These are phyloP conservation scores for Dyspetes luteomarginatus DNA, from an alignment of 2,888 invertebrate species.

Conservation along the genomic window DNA sequence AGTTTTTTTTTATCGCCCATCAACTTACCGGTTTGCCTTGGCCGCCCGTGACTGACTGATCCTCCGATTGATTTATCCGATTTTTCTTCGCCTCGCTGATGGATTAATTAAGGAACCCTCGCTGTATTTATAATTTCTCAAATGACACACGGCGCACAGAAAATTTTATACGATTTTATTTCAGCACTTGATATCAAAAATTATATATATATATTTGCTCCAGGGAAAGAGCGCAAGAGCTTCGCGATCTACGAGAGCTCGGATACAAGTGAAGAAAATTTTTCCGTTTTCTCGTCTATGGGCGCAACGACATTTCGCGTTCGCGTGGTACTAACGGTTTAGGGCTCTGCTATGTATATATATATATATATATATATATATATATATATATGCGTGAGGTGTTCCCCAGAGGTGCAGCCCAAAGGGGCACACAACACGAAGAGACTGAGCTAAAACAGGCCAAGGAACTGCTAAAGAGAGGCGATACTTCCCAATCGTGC, in stretches of 20 bases:
- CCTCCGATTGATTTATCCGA: slow-evolving; percentile 16
- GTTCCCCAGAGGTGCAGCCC: slow-evolving; percentile 46
- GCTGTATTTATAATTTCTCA: not conserved
- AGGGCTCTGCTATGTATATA: not conserved
- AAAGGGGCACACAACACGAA: slow-evolving; percentile 3
- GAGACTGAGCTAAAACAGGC: slow-evolving; percentile 1
- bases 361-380: too few species aligned
- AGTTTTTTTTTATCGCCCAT: not conserved
- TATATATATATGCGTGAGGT: too few species aligned
- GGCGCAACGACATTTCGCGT: slow-evolving; percentile 75
- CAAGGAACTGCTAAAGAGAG: slow-evolving; percentile 1
- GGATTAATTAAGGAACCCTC: not conserved
- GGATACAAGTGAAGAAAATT: slow-evolving; percentile 57
- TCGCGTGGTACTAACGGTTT: slow-evolving; percentile 75
- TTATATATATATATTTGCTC: not conserved
- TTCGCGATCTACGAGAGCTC: slow-evolving; percentile 18
- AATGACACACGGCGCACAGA: not conserved
- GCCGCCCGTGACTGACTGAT: slow-evolving; percentile 4
- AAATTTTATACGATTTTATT: not conserved
- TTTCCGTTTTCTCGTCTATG: slow-evolving; percentile 64
- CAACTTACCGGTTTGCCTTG: slow-evolving; percentile 56
- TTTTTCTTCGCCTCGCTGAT: not conserved
- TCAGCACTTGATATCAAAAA: slow-evolving; percentile 1
- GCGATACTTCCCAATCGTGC: slow-evolving; percentile 44
- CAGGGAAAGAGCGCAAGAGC: not conserved